Base-by-base conservation (phyloP, 1,140 invertebrate genomes). In the Steinernema feltiae region DNA sequence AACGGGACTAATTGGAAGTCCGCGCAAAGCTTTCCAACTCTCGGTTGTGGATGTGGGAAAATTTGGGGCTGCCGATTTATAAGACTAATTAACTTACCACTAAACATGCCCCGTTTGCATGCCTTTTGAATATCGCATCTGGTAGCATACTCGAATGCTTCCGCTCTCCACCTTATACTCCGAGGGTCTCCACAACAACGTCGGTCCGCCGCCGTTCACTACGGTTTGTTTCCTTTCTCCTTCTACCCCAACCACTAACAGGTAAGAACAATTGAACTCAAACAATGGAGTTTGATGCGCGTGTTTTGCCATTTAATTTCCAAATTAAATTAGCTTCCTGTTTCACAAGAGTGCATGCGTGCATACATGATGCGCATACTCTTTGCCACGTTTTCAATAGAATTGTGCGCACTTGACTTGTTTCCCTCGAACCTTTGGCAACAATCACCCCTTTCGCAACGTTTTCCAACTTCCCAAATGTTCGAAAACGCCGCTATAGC, bases 1-100 rank as follows among this genome's bases (percentile, higher is more conserved):
- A 63, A n/a, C 53, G 24, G 7, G 53, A 63, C 24, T 63, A 63
- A 63, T 63, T 63, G 53, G 53, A 63, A 63, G 53, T 63, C 53
- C 53, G 24, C 24, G 15, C 24, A 63, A 63, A 15, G 53, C 53
- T 63, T 63, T 63, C 24, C 53, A 63, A 63, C 53, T 63, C 53
- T 27, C 24, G 41, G 41, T n/a, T 46, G 7, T 46, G 41, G 7
- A 46, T 63, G 53, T 63, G 53, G 53, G 53, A 63, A 63, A n/a
- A 63, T 63, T 15, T 27, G 7, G 53, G 24, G 24, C 35, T 3
- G 53, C 24, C 53, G 53, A 7, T 63, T 63, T 63, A 63, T 63
- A 27, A 27, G 53, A 27, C 15, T 63, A 63, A 63, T 63, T 27
- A 15, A 63, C 53, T 63, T 63, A 63, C 53, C 53, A 27, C 53